Evolutionary conservation across 1,140 invertebrate species (phyloP), one percentile per base, ranked within the genome.

Genomic region (Oncopodura yosiiana): DNA sequence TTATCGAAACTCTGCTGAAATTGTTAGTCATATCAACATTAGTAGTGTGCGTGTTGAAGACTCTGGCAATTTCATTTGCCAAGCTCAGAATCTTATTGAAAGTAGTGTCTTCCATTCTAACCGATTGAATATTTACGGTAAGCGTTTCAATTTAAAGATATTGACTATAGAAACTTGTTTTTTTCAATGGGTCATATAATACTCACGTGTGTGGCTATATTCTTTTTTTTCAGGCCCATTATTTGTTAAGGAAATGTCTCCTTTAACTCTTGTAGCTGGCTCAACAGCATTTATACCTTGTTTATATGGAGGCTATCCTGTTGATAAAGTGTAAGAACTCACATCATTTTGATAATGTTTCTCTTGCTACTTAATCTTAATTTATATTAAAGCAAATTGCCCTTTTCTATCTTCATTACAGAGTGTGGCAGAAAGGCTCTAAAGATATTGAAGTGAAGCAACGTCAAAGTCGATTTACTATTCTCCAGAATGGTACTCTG

Each of bases 21-120:
- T 75, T 27, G 66, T 75, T 29, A 75, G 74, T 58, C 70, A 70
- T 55, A 68, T 77, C 21, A 76, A 76, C 62, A 75, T 77, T 12
- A 68, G 67, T 9, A 67, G 65, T 12, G 67, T 75, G 0, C 60
- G 65, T 18, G 66, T 74, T 1, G 64, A 72, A 46, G 70, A 74
- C 52, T 72, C 73, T 6, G 75, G 75, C 68, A 60, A 73, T 71
- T 48, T 73, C 18, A 48, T 27, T 4, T 75, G 74, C 60, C 56
- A 56, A 12, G 71, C 71, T 2, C 56, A 43, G 3, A 75, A 74
- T 60, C 61, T 66, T 16, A 62, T 66, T 18, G 67, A 72, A 6
- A 70, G 71, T 11, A 43, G 49, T 14, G 67, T 63, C 1, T 45
- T 51, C 4, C 68, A 74, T 50, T 61, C 64, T 1, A 66, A 67